phyloP scores from a whole-genome alignment of 2,113 vertebrate genomes.

The Scopus umbretta region DNA sequence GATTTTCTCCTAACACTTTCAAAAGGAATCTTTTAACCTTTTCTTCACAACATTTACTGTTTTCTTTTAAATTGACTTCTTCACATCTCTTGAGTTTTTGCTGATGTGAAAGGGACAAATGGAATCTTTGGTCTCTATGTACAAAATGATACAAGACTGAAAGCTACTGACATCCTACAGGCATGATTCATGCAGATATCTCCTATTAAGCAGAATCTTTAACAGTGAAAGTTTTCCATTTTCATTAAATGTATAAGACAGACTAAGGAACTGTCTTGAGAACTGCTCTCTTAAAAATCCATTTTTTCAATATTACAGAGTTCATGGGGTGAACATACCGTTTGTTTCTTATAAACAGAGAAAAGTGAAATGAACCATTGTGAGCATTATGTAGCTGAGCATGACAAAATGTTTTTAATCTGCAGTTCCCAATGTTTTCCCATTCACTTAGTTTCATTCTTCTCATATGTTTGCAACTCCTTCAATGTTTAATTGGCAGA shows the following conservation, averaged over 20 bases:
- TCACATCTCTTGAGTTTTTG: not conserved
- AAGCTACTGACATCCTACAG: not conserved
- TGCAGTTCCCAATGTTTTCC: not conserved
- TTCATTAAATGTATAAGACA: not conserved
- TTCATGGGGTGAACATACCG: not conserved
- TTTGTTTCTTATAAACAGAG: not conserved
- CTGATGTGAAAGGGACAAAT: not conserved
- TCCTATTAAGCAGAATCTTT: not conserved
- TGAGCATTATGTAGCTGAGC: not conserved
- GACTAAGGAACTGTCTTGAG: not conserved
- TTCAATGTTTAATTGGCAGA: not conserved
- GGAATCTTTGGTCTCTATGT: not conserved
- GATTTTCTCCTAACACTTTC: not conserved
- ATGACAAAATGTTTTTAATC: not conserved
- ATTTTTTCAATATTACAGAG: not conserved
- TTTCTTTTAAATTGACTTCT: not conserved
- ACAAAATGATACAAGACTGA: not conserved
- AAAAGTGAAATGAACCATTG: not conserved
- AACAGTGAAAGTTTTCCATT: not conserved
- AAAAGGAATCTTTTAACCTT: not conserved
- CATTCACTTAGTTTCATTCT: not conserved
- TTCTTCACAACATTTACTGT: not conserved
- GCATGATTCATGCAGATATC: not conserved
- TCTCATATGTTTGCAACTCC: not conserved
- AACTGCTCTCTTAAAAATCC: not conserved